phyloP scores from a whole-genome alignment of 2,888 invertebrate genomes.

The Tipula helvola region DNA sequence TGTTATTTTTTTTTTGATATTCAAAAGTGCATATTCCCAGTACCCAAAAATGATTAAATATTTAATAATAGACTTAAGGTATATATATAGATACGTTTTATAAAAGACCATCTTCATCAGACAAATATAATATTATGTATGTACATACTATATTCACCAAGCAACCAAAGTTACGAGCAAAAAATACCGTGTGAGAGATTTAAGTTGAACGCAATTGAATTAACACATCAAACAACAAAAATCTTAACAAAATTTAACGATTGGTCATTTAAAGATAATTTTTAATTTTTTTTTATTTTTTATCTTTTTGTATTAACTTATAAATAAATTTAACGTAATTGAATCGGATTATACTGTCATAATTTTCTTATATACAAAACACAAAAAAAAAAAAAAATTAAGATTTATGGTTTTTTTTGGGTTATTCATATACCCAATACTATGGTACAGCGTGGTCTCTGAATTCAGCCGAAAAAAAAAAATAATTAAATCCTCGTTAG shows the following conservation, averaged over 20 bases:
- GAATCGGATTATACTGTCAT: neutral
- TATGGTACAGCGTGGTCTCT: neutral
- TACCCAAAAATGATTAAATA: neutral
- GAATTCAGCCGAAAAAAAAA: neutral
- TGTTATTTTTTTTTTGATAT: neutral
- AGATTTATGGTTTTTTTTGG: neutral
- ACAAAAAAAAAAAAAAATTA: neutral
- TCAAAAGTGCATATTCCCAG: neutral
- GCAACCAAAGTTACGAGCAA: neutral
- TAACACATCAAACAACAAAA: neutral
- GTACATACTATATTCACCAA: neutral
- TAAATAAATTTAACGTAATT: neutral
- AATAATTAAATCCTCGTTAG: slow-evolving; percentile 1
- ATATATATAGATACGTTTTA: neutral
- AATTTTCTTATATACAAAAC: slow-evolving; percentile 4
- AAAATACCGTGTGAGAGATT: neutral
- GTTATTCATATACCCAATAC: neutral
- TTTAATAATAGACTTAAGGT: neutral
- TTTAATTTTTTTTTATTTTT: neutral
- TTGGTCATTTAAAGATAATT: slow-evolving; percentile 4
- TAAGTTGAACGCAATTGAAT: neutral
- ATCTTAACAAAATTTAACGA: neutral
- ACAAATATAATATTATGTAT: neutral
- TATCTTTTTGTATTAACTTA: neutral
- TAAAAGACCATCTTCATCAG: neutral